Conservation (phyloP, 2,113 vertebrate genomes). For the Paedocypris sp. region DNA sequence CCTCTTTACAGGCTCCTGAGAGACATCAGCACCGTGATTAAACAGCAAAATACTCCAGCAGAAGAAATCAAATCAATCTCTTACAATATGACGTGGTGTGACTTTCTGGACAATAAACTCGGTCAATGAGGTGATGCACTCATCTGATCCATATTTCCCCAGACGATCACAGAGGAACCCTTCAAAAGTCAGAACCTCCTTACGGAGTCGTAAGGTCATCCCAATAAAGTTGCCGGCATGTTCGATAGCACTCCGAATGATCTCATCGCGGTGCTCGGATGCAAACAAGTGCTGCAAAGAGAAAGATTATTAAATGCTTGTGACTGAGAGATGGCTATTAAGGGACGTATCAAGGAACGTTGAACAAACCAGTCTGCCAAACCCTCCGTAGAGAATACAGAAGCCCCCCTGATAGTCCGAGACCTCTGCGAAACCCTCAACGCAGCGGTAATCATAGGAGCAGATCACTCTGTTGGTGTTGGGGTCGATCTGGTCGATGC, state of each 20-base stretch:
- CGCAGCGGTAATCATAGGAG: constrained; percentile 93
- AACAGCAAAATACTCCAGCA: neutral
- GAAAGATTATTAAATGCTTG: neutral
- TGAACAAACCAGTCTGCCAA: constrained; percentile 78
- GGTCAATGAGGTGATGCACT: constrained; percentile 91
- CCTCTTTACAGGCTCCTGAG: constrained; percentile 85
- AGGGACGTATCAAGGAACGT: too few relatives aligned
- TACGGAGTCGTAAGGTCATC: constrained; percentile 79
- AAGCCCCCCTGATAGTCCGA: constrained; percentile 92
- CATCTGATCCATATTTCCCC: constrained; percentile 92
- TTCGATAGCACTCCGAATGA: constrained; percentile 90
- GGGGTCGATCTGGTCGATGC: constrained; percentile 93
- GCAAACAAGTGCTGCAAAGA: constrained; percentile 84
- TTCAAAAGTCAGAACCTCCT: constrained; percentile 83
- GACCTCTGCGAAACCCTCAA: constrained; percentile 94
- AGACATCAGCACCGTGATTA: neutral
- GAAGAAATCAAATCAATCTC: constrained; percentile 21
- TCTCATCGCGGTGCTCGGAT: constrained; percentile 90
- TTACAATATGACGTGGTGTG: constrained; percentile 81
- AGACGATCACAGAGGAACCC: constrained; percentile 78
- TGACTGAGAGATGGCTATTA: neutral
- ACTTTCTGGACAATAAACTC: constrained; percentile 97
- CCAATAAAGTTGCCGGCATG: constrained; percentile 95
- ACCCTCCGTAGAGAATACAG: constrained; percentile 90
- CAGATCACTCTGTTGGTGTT: constrained; percentile 86